These are phyloP conservation scores for Labeo catla DNA, from an alignment of 2,113 vertebrate genomes.

Conservation along the genomic window DNA sequence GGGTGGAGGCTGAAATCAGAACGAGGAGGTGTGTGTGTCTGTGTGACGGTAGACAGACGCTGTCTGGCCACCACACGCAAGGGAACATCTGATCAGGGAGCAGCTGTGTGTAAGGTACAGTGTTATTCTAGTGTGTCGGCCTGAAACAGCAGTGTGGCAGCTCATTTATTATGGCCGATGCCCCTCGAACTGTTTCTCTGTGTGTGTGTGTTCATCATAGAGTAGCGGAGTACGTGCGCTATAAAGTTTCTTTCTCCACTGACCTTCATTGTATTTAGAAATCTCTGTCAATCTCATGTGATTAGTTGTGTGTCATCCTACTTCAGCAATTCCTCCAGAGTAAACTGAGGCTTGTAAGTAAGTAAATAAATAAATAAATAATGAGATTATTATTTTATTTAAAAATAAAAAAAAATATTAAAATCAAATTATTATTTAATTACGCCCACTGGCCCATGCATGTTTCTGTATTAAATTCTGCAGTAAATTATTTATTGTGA, in stretches of 20 bases:
- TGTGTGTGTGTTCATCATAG: neutral
- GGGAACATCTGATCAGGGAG: conserved; percentile 61
- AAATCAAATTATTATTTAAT: too few species aligned
- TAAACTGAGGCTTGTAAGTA: too few species aligned
- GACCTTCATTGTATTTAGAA: neutral
- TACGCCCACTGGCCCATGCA: neutral
- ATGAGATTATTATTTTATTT: too few species aligned
- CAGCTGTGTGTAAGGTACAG: conserved; percentile 51
- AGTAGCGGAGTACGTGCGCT: neutral
- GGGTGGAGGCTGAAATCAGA: conserved; percentile 32
- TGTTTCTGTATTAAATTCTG: neutral
- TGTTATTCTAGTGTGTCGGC: conserved; percentile 68
- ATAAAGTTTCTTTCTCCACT: neutral
- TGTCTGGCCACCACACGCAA: conserved; percentile 57
- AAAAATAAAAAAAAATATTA: too few species aligned
- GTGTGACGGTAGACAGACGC: conserved; percentile 62
- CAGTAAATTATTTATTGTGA: neutral
- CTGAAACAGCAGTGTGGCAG: conserved; percentile 70
- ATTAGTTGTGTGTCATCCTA: neutral
- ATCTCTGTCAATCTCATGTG: neutral
- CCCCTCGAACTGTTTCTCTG: neutral
- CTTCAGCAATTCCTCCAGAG: too few species aligned
- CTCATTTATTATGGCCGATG: conserved; percentile 69
- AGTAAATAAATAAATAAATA: too few species aligned
- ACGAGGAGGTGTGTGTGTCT: neutral